These are phyloP conservation scores for Cantharis flavilabris DNA, from an alignment of 2,888 invertebrate species.

Conservation along the genomic window DNA sequence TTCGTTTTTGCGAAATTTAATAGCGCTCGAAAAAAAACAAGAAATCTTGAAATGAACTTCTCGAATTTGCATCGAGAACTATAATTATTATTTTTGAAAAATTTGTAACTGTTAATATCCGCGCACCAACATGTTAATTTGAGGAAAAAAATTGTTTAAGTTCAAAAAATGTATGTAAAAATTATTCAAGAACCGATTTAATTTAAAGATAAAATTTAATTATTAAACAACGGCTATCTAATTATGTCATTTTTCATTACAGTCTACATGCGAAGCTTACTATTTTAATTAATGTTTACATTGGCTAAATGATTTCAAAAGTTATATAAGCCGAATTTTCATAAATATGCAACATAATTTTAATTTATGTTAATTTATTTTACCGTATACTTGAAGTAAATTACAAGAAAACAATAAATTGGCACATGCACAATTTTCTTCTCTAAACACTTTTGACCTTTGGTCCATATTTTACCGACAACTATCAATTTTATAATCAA, in stretches of 20 bases:
- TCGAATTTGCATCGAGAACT: background rate
- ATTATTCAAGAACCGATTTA: background rate
- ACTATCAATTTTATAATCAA: background rate
- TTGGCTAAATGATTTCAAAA: background rate
- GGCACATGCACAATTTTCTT: background rate
- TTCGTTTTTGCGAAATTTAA: background rate
- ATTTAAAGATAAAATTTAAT: conserved; percentile 3
- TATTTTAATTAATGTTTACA: conserved; percentile 1
- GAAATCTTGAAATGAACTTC: background rate
- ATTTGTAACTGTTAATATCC: background rate
- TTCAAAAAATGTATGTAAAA: background rate
- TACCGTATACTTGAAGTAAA: background rate
- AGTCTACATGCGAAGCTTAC: conserved; percentile 1
- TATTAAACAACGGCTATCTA: conserved; percentile 1
- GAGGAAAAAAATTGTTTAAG: background rate
- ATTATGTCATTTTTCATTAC: conserved; percentile 3
- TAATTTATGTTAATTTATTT: background rate
- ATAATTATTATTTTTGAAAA: background rate
- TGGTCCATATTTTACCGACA: background rate
- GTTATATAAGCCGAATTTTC: background rate
- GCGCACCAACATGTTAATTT: background rate
- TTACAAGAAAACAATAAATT: background rate
- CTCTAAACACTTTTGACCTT: background rate
- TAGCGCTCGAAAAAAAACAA: background rate
- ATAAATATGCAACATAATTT: background rate